Base-by-base conservation (phyloP, 2,888 invertebrate genomes). In the Pseudoips prasinana region DNA sequence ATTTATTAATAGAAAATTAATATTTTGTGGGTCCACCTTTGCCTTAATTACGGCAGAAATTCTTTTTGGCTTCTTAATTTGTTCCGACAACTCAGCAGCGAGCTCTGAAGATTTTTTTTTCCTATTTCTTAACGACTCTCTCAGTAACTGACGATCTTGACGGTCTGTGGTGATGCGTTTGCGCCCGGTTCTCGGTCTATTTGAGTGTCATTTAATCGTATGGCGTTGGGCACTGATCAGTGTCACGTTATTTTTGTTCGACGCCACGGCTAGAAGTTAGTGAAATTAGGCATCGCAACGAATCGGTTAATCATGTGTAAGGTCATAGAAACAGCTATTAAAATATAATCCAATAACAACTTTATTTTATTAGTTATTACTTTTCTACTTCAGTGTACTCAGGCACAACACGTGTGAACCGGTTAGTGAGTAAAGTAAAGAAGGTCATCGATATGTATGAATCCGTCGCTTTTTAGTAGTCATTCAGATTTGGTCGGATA, bases 241-340 rank as follows among this genome's bases (percentile, higher is more conserved):
- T 46, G 46, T 46, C 37, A 46, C 43, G 35, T 43, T 30, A 37
- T 46, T 37, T n/a, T n/a, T n/a, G n/a, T n/a, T n/a, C n/a, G n/a
- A n/a, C n/a, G n/a, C n/a, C n/a, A n/a, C n/a, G n/a, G n/a, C n/a
- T n/a, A n/a, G n/a, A n/a, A n/a, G n/a, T n/a, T n/a, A n/a, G n/a
- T n/a, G n/a, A n/a, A n/a, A n/a, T n/a, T n/a, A n/a, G n/a, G n/a
- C n/a, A n/a, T n/a, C n/a, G n/a, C n/a, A n/a, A n/a, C n/a, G n/a
- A n/a, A n/a, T n/a, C n/a, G n/a, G n/a, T n/a, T n/a, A n/a, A n/a
- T n/a, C n/a, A n/a, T n/a, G n/a, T n/a, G n/a, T n/a, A n/a, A n/a
- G n/a, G n/a, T n/a, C n/a, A n/a, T n/a, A n/a, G n/a, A n/a, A n/a
- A n/a, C n/a, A n/a, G n/a, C n/a, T n/a, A n/a, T n/a, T n/a, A n/a